These are phyloP conservation scores for Camelus dromedarius DNA, from an alignment of 2,113 vertebrate genomes.

Conservation along the genomic window DNA sequence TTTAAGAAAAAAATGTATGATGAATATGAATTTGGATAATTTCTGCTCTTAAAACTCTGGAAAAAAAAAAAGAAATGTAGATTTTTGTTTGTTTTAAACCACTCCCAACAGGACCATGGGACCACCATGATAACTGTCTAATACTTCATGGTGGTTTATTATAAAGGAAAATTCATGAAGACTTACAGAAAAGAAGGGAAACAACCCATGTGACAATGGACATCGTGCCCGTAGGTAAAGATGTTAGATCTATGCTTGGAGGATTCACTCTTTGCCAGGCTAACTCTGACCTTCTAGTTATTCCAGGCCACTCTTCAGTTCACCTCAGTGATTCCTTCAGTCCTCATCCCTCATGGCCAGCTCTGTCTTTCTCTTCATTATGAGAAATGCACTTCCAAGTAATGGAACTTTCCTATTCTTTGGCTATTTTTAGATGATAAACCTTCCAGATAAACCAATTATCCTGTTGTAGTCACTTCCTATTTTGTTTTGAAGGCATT, in stretches of 20 bases:
- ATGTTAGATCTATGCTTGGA: background rate
- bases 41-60: constrained; percentile 1
- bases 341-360: background rate
- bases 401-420: background rate
- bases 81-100: background rate
- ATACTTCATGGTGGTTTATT: background rate
- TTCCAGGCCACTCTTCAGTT: background rate
- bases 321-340: background rate
- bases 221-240: background rate
- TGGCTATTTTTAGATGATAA: background rate
- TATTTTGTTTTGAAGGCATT: background rate
- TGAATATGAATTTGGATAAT: background rate
- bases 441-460: background rate
- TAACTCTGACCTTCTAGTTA: background rate
- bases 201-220: background rate
- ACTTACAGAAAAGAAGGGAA: background rate
- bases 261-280: background rate
- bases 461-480: background rate
- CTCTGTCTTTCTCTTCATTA: background rate
- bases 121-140: background rate
- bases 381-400: background rate
- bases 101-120: background rate
- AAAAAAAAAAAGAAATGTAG: background rate
- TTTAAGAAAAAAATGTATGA: background rate
- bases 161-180: background rate